Evolutionary conservation across 2,888 invertebrate species (phyloP).

Genomic region (Petrolisthes manimaculis): DNA sequence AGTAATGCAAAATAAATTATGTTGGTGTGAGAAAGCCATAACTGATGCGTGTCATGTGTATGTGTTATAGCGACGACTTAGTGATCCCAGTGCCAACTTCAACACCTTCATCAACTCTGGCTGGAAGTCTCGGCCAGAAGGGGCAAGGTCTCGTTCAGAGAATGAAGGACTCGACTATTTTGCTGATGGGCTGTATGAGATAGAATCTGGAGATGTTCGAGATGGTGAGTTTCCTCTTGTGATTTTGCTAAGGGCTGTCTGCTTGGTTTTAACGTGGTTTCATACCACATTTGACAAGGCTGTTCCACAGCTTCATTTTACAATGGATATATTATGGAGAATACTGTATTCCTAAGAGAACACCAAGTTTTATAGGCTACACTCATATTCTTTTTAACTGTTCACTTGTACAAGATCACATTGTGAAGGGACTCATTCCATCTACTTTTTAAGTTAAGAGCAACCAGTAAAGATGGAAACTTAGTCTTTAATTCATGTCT

Average conservation of each 20-base stretch:
- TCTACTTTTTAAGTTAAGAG: no score
- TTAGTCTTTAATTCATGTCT: no score
- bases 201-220: slow-evolving; percentile 92
- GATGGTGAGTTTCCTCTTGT: slow-evolving; percentile 78
- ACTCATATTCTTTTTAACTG: no score
- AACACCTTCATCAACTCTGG: slow-evolving; percentile 86
- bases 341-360: background rate
- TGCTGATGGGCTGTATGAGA: slow-evolving; percentile 87
- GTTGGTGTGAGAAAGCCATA: background rate
- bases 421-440: no score
- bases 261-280: no score
- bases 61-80: slow-evolving; percentile 78
- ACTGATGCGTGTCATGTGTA: background rate
- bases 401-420: no score
- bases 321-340: background rate
- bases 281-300: no score
- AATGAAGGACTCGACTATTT: slow-evolving; percentile 90
- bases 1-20: no score
- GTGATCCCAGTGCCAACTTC: slow-evolving; percentile 92
- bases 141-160: slow-evolving; percentile 81
- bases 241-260: no score
- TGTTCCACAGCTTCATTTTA: no score
- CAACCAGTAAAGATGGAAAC: no score
- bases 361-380: background rate
- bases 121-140: slow-evolving; percentile 76